Percentiles rank a stretch among this genome's conserved stretches.
phyloP scores from a whole-genome alignment of 2,113 vertebrate species.

The Psilopogon haemacephalus region DNA sequence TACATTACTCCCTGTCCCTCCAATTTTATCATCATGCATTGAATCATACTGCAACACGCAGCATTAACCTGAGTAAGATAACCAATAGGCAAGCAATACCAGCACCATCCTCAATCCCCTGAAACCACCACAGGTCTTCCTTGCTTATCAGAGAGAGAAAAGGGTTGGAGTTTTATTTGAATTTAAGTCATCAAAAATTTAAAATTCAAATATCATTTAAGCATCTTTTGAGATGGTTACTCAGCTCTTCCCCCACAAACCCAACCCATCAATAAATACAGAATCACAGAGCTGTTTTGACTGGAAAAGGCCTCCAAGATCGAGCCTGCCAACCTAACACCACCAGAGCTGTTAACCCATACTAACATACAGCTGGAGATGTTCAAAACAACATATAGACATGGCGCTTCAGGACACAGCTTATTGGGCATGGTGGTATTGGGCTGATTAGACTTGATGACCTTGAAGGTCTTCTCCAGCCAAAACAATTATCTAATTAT shows the following conservation, averaged over 20 bases:
- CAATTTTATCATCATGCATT: not conserved
- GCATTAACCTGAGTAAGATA: not conserved
- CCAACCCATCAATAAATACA: not conserved
- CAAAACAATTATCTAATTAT: too few relatives aligned
- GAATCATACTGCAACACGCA: not conserved
- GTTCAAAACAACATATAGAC: too few relatives aligned
- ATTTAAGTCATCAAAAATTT: not conserved
- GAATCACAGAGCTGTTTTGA: too few relatives aligned
- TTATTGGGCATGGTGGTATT: too few relatives aligned
- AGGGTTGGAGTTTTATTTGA: not conserved
- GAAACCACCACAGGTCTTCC: not conserved
- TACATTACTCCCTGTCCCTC: not conserved
- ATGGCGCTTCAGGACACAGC: too few relatives aligned
- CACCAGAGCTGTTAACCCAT: too few relatives aligned
- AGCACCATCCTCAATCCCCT: not conserved
- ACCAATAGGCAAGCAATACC: not conserved
- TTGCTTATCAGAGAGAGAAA: not conserved
- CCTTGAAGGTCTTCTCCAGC: too few relatives aligned
- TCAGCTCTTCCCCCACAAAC: not conserved
- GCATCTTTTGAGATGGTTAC: not conserved
- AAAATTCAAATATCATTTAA: not conserved
- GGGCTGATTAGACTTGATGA: too few relatives aligned
- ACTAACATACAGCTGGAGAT: too few relatives aligned
- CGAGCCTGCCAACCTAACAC: too few relatives aligned
- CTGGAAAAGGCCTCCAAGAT: too few relatives aligned